phyloP scores from a whole-genome alignment of 2,888 invertebrate species.

The Lasioglossum vierecki region DNA sequence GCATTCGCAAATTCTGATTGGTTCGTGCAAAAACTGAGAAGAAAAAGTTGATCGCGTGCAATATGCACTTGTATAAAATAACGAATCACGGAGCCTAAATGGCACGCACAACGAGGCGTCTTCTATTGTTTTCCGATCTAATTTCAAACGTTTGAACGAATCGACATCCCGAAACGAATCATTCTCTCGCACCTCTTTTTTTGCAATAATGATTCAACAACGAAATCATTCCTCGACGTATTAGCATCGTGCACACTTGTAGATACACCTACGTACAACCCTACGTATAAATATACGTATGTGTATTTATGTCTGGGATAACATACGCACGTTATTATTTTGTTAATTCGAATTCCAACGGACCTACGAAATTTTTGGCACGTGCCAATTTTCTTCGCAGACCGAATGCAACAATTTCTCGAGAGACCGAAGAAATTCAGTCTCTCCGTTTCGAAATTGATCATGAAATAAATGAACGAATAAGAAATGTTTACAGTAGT shows the following conservation, averaged over 20 bases:
- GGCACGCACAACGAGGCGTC: not conserved
- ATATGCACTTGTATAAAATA: conserved; percentile 63
- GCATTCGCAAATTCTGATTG: conserved; percentile 80
- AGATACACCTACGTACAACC: not conserved
- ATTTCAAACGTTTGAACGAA: not conserved
- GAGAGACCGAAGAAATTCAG: not conserved
- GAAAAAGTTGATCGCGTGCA: conserved; percentile 70
- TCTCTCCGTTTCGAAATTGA: not conserved
- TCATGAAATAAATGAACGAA: not conserved
- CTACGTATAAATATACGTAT: not conserved
- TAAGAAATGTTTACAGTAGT: not conserved
- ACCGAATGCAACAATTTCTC: not conserved
- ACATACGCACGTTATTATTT: not conserved
- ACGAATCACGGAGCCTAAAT: conserved; percentile 51
- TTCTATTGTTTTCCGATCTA: not conserved
- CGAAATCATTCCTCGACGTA: not conserved
- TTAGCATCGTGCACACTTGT: conserved; percentile 6
- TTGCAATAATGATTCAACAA: not conserved
- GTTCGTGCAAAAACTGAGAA: conserved; percentile 74
- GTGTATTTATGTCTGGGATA: not conserved
- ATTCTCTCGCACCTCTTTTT: not conserved
- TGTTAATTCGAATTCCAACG: not conserved
- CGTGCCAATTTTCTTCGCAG: not conserved
- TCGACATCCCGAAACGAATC: not conserved
- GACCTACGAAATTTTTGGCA: not conserved